These are phyloP conservation scores for Columba livia DNA, from an alignment of 2,113 vertebrate genomes.

Conservation along the genomic window DNA sequence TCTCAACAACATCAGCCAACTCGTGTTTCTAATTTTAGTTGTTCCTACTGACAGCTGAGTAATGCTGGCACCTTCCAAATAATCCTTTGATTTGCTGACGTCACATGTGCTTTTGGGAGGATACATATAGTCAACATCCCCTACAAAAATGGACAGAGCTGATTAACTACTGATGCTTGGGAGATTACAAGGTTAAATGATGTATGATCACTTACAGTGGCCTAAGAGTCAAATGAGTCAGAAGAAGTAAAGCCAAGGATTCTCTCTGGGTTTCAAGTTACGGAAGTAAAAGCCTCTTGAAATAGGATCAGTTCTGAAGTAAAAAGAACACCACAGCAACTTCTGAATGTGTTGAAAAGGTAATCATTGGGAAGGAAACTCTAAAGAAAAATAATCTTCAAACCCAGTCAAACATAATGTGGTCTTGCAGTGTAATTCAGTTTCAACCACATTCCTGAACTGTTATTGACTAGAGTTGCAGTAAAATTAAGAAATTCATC, in stretches of 20 bases:
- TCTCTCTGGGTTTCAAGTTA: background rate
- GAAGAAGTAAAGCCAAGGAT: background rate
- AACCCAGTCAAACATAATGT: background rate
- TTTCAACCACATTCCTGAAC: background rate
- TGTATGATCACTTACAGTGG: background rate
- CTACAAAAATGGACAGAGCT: background rate
- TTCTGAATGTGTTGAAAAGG: background rate
- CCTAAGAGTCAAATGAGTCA: constrained; percentile 3
- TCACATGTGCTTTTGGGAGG: background rate
- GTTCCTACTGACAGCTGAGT: background rate
- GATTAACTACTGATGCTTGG: background rate
- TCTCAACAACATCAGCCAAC: background rate
- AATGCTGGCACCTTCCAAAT: background rate
- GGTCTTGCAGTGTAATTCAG: background rate
- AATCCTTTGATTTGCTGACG: background rate
- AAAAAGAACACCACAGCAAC: background rate
- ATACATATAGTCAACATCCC: background rate
- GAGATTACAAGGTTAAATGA: background rate
- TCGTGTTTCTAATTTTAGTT: constrained; percentile 16
- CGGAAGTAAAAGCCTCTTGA: constrained; percentile 13
- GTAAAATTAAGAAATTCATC: background rate
- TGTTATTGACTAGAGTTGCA: background rate
- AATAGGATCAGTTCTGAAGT: background rate
- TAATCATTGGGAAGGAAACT: background rate
- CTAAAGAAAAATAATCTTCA: background rate